phyloP scores from a whole-genome alignment of 2,797 vertebrate species.

The Acrossocheilus fasciatus region DNA sequence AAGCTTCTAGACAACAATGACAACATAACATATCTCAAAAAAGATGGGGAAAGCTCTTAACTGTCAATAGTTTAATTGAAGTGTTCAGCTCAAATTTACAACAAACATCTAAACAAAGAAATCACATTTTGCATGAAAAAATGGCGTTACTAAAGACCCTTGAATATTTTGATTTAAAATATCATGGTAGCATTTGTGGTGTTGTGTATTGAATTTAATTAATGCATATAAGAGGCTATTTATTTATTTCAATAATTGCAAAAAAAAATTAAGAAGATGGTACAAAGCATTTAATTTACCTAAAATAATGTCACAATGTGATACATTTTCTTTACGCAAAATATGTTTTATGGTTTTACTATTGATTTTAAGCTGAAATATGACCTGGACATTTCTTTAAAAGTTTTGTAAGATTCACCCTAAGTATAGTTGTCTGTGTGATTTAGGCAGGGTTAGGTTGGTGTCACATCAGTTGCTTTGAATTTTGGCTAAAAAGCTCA shows the following conservation, averaged over 20 bases:
- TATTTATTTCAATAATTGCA: too few species aligned
- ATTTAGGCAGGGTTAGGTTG: neutral
- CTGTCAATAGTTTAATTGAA: too few species aligned
- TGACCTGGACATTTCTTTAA: neutral
- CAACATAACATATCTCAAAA: neutral
- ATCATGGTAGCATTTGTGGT: too few species aligned
- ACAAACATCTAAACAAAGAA: too few species aligned
- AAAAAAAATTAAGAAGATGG: neutral
- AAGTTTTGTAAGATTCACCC: neutral
- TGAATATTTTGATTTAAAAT: too few species aligned
- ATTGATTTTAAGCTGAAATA: neutral
- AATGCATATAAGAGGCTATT: too few species aligned
- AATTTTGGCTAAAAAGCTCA: neutral
- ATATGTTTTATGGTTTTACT: neutral
- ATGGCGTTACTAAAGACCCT: too few species aligned
- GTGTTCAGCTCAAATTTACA: neutral
- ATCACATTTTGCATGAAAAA: too few species aligned
- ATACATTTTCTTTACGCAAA: neutral
- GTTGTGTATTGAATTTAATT: too few species aligned
- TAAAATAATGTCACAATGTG: neutral
- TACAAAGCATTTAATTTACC: neutral
- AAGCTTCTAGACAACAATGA: neutral
- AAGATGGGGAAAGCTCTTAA: neutral
- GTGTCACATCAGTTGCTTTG: neutral
- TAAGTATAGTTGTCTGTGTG: neutral